Base-by-base conservation (phyloP, 2,888 invertebrate genomes). In the Conops quadrifasciatus region DNA sequence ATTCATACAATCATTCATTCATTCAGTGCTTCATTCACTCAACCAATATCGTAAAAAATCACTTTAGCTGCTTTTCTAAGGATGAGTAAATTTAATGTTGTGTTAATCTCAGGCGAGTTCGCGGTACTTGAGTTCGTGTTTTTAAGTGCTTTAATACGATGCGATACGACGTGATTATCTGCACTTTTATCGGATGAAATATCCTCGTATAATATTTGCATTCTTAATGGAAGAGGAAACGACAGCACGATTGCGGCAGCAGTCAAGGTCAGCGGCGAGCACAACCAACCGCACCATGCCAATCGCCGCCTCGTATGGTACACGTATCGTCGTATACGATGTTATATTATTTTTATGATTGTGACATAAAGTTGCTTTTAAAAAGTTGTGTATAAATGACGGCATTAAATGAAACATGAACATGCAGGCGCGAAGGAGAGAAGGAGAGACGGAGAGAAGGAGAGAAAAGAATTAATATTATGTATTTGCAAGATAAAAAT, bases 201-300 rank as follows among this genome's bases (percentile, higher is more conserved):
- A 13, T 56, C n/a, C 26, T n/a, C 15, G 21, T 2, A 15, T 56
- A 56, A 2, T 21, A 56, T 56, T 56, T 56, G 56, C 56, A 56
- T 56, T 15, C 13, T 24, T 56, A 24, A 24, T 56, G 56, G 19
- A 13, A 24, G n/a, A n/a, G 11, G n/a, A 3, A 21, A n/a, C 26
- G 24, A n/a, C 16, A 24, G 21, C 56, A 56, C 24, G 21, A 26
- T 5, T 24, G 16, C 58, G 5, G 13, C 53, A 1, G 28, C 26
- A 1, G 19, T n/a, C 21, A 21, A 21, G 21, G 53, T n/a, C 53
- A 53, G 21, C n/a, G 19, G 15, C 47, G 36, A 28, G n/a, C 13
- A 67, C 59, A 58, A 47, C 59, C 67, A 67, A 67, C 67, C 36
- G 36, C 5, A 36, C 36, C 5, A 9, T 36, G n/a, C n/a, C n/a